Evolutionary conservation across 1,140 invertebrate species (phyloP), one percentile per base, ranked within the genome.

Genomic region (Camponotus floridanus): DNA sequence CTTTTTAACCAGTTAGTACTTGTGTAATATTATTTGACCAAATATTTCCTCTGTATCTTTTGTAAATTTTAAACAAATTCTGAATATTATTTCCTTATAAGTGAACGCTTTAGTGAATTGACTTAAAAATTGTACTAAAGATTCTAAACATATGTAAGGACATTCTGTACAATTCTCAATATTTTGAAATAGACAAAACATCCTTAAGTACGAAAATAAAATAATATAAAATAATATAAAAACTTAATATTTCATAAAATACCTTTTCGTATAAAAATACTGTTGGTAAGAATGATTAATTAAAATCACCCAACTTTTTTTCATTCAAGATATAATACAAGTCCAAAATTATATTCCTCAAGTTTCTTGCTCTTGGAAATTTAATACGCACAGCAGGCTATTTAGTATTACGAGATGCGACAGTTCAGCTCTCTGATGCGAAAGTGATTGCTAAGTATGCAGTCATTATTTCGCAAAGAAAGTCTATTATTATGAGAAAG

Each of bases 391-490:
- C 55, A 48, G 55, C 68, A 45, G 55, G 26, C 61, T 62, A 61
- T 73, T 61, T 73, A 61, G 55, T 45, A 62, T 61, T 71, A 61
- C 55, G 31, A 21, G 26, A 62, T 55, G 61, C 79, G 55, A 81
- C 68, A 70, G 68, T 68, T 33, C 8, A 73, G 71, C 18, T 61
- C 31, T 55, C 51, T 76, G 81, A 85, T 71, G 83, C 67, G 74
- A 80, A 68, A 65, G 68, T 65, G 67, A 87, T 57, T 84, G 42
- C 71, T 51, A 79, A 73, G 36, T 86, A 73, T 73, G 74, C 45
- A 42, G 76, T 85, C 74, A 78, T 87, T 85, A 87, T 87, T 76
- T 87, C 26, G 81, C 71, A 70, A 85, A 67, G 76, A 80, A 80
- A 68, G 85, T 73, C 84, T 86, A 88, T 86, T 85, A 86, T 88